Evolutionary conservation across 2,888 invertebrate species (phyloP), one percentile per base, ranked within the genome.

Genomic region (Cheilosia urbana): DNA sequence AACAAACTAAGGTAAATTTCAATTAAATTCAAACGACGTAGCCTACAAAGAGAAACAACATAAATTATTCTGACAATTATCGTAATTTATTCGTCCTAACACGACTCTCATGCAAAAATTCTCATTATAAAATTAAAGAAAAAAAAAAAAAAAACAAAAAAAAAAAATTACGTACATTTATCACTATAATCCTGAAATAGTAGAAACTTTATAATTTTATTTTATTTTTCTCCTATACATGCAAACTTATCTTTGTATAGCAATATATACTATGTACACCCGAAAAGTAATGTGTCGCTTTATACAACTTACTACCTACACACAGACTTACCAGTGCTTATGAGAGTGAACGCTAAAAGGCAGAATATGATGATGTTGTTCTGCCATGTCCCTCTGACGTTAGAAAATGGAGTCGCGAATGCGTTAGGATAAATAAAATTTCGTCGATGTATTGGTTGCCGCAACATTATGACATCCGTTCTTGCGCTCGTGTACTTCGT

Each of bases 321-420:
- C 58, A 53, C 51, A 4, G 34, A 85, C 85, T 85, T 77, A 85
- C 85, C 85, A 72, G 57, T 81, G 65, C 81, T 81, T 53, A 85
- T 72, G 76, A 81, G 81, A 63, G 81, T 81, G 62, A 81, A 77
- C 27, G 81, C 76, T 60, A 81, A 76, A 71, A 81, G 81, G 85
- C 85, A 85, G 66, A 85, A 81, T 85, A 76, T 77, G 85, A 85
- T 81, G 85, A 63, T 72, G 62, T 85, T 81, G 71, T 85, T 85
- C 51, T 85, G 85, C 85, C 85, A 85, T 81, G 66, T 85, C 85
- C 85, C 85, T 62, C 60, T 72, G 85, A 85, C 65, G 71, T 77
- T 88, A 87, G 85, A 83, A 88, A 89, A 88, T 88, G 87, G 88
- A 88, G 88, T 88, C 88, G 88, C 87, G 62, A 81, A 69, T 85